Base-by-base conservation (phyloP, 2,113 vertebrate species). In the Tragelaphus imberbis region DNA sequence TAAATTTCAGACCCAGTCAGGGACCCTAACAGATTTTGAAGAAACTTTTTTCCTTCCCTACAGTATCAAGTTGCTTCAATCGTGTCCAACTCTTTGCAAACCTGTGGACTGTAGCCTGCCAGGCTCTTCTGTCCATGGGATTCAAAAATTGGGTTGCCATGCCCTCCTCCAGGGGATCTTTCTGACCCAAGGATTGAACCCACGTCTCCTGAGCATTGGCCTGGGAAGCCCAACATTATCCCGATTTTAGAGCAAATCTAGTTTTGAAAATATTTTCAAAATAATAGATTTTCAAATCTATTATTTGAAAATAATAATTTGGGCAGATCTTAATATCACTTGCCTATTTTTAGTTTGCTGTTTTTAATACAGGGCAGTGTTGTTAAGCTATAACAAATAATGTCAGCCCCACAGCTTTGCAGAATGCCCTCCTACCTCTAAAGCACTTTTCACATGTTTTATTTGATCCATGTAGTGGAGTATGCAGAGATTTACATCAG, bases 221-320 rank as follows among this genome's bases (percentile, higher is more conserved):
- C 68, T 40, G 19, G 68, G n/a, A 75, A 40, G 5, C 68, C 5
- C 68, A 75, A 59, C 0, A 82, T 63, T 51, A 61, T 12, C 28
- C 23, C 33, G 56, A 59, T 40, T 95, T 85, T 77, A 93, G 13
- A 55, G 47, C 6, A 89, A 96, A 91, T 56, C 88, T 10, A 68
- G 5, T 82, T 86, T 93, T 71, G 53, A 90, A 96, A 94, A 68
- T 94, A 56, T n/a, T n/a, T n/a, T n/a, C n/a, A n/a, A n/a, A n/a
- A n/a, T n/a, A n/a, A n/a, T n/a, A n/a, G n/a, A n/a, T n/a, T n/a
- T n/a, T n/a, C n/a, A n/a, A n/a, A n/a, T n/a, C n/a, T n/a, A n/a
- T n/a, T n/a, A n/a, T n/a, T n/a, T n/a, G n/a, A n/a, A n/a, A n/a
- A n/a, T n/a, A 80, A 56, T 90, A 61, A 84, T 84, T 61, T 84